Conservation (phyloP, 1,140 invertebrate species). For the Drosophila repletoides region DNA sequence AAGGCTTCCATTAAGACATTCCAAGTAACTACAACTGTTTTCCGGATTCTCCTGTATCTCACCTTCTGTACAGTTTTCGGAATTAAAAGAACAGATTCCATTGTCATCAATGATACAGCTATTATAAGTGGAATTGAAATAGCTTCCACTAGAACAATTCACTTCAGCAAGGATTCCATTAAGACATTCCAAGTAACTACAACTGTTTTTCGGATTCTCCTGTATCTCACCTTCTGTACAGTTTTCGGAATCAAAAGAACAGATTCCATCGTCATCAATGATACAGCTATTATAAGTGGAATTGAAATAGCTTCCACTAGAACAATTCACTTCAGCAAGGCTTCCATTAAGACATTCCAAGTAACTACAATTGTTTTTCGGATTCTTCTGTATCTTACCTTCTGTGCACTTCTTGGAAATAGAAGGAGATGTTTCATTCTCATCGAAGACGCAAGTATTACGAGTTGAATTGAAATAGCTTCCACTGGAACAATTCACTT, state of each 20-base stretch:
- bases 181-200: constrained; percentile 32
- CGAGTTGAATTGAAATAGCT: neutral
- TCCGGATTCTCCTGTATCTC: too few species aligned
- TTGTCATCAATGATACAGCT: too few species aligned
- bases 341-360: constrained; percentile 1
- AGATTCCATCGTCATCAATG: constrained; percentile 23
- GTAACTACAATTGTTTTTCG: neutral
- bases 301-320: constrained; percentile 11
- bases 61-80: too few species aligned
- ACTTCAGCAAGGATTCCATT: neutral
- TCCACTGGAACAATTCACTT: neutral
- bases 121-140: too few species aligned
- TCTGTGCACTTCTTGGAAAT: neutral
- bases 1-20: too few species aligned
- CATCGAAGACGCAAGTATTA: neutral
- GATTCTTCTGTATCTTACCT: neutral
- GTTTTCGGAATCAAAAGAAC: neutral
- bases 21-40: too few species aligned
- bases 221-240: constrained; percentile 31
- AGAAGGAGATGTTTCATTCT: neutral
- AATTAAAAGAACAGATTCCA: too few species aligned
- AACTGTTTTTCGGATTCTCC: constrained; percentile 21
- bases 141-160: too few species aligned
- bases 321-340: constrained; percentile 6
- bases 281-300: neutral